A percentile compares a stretch with the other conserved stretches of the same genome.
phyloP scores from a whole-genome alignment of 2,113 vertebrate genomes.

The Heteronetta atricapilla region DNA sequence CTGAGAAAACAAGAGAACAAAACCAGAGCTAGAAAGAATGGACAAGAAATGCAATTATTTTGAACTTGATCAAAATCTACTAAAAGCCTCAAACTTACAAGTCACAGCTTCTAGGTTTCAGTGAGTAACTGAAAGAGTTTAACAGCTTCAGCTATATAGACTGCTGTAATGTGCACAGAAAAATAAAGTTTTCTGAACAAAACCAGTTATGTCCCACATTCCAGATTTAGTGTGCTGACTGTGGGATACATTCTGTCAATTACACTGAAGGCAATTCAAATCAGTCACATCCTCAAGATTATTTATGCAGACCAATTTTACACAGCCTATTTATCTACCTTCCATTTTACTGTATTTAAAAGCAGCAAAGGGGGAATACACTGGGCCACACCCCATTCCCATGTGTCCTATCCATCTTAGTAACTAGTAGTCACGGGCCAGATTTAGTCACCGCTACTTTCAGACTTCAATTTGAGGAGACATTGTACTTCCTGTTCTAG shows the following conservation, averaged over 20 bases:
- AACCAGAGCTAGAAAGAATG: not conserved
- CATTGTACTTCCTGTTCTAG: not conserved
- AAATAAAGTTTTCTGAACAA: not conserved
- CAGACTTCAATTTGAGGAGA: not conserved
- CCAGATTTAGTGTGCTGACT: not conserved
- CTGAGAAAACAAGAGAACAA: not conserved
- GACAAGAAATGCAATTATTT: not conserved
- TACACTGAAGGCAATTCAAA: not conserved
- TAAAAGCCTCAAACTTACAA: not conserved
- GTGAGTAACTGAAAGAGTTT: not conserved
- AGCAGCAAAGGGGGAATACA: not conserved
- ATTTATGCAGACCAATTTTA: not conserved
- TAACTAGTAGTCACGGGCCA: not conserved
- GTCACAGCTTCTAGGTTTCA: not conserved
- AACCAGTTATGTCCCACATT: not conserved
- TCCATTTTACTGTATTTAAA: not conserved
- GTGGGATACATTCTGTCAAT: not conserved
- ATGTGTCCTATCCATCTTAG: rapidly evolving
- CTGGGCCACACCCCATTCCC: not conserved
- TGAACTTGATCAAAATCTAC: not conserved
- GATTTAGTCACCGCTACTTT: not conserved
- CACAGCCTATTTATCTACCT: not conserved
- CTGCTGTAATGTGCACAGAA: rapidly evolving
- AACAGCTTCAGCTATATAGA: not conserved
- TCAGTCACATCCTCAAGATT: not conserved